Evolutionary conservation across 2,888 invertebrate species (phyloP).

Genomic region (Poecilobothrus nobilitatus): DNA sequence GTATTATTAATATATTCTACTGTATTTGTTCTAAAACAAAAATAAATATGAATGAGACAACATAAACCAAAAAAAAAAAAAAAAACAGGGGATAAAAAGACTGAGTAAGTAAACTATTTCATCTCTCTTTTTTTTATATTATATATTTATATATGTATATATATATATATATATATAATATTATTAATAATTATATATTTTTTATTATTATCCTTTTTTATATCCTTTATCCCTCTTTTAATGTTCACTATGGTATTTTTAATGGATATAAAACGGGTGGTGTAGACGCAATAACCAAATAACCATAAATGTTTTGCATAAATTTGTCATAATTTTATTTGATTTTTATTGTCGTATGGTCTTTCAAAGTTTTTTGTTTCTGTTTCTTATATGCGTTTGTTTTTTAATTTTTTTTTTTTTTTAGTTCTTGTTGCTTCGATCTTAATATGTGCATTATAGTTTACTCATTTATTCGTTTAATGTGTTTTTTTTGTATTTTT

Average conservation of each 20-base stretch:
- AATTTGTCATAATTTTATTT: conserved; percentile 26
- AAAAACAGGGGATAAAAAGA: too few species aligned
- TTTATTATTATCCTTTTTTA: conserved; percentile 1
- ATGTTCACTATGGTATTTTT: background rate
- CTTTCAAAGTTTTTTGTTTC: background rate
- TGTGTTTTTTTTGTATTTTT: too few species aligned
- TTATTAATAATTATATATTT: background rate
- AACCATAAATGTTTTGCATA: conserved; percentile 22
- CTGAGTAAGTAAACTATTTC: too few species aligned
- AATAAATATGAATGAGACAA: too few species aligned
- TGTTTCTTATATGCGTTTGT: background rate
- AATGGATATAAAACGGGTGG: background rate
- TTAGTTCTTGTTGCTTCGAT: background rate
- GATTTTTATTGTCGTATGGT: conserved; percentile 17
- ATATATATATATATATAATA: background rate
- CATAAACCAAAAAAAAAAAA: too few species aligned
- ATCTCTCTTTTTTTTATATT: too few species aligned
- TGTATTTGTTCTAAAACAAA: too few species aligned
- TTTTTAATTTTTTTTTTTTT: background rate
- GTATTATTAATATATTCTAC: too few species aligned
- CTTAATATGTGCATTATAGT: too few species aligned
- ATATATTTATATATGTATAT: too few species aligned
- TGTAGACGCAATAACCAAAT: background rate
- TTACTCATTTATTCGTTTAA: too few species aligned
- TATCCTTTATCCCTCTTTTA: conserved; percentile 1